phyloP scores from a whole-genome alignment of 2,888 invertebrate species.

The Microdon myrmicae region DNA sequence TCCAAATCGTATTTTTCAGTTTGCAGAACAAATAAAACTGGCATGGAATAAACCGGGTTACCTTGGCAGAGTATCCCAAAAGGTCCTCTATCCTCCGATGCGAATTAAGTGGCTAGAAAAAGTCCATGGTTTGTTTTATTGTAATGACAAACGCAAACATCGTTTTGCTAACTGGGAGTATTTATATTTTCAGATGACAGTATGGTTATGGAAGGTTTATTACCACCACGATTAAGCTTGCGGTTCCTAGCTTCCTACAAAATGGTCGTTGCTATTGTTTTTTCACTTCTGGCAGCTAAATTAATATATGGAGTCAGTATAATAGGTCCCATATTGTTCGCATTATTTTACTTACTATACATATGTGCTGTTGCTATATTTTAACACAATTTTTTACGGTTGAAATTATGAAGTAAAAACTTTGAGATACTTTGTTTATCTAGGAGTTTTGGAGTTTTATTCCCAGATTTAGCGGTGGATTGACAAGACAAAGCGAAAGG shows the following conservation, averaged over 20 bases:
- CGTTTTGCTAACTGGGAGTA: no score
- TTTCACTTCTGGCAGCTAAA: constrained; percentile 57
- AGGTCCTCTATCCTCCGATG: constrained; percentile 63
- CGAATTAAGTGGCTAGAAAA: constrained; percentile 65
- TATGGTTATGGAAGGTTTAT: constrained; percentile 58
- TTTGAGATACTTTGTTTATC: no score
- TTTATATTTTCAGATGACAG: constrained; percentile 55
- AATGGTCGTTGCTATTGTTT: constrained; percentile 54
- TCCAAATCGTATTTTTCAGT: constrained; percentile 70
- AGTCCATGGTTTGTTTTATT: not conserved
- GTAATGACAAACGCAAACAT: no score
- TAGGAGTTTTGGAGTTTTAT: no score
- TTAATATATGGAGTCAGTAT: constrained; percentile 58
- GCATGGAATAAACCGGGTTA: constrained; percentile 70
- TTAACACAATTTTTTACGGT: no score
- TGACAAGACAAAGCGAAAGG: no score
- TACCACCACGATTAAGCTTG: constrained; percentile 63
- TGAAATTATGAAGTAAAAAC: no score
- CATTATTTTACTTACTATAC: constrained; percentile 56
- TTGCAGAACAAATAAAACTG: constrained; percentile 72
- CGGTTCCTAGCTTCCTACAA: constrained; percentile 61
- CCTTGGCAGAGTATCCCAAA: constrained; percentile 61
- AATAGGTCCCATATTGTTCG: constrained; percentile 58
- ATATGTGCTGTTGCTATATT: constrained; percentile 59
- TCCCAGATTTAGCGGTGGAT: no score